These are phyloP conservation scores for Digitonthophagus gazella DNA, from an alignment of 2,888 invertebrate species.

Conservation along the genomic window DNA sequence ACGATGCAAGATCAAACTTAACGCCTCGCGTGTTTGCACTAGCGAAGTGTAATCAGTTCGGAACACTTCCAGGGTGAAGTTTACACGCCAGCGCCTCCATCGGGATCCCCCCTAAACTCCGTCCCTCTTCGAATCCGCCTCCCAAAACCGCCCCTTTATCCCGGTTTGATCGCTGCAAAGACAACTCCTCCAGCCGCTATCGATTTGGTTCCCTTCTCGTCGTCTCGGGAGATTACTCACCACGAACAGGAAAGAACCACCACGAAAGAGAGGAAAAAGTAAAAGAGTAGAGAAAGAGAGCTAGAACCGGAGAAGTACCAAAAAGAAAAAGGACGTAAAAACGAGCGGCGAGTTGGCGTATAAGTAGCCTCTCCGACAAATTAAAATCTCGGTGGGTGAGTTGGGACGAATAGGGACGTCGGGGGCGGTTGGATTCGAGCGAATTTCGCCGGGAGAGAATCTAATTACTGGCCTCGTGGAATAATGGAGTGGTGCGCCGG, in stretches of 20 bases:
- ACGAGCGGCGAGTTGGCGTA: constrained; percentile 4
- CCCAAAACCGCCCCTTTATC: not conserved
- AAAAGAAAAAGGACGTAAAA: constrained; percentile 2
- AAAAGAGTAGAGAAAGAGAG: not conserved
- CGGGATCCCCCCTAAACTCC: constrained; percentile 9
- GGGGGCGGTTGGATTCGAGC: constrained; percentile 2
- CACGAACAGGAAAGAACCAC: not conserved
- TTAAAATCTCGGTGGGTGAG: constrained; percentile 10
- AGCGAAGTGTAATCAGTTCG: constrained; percentile 20
- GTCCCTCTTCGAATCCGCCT: constrained; percentile 1
- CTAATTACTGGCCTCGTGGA: constrained; percentile 16
- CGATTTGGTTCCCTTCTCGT: not conserved
- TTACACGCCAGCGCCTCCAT: constrained; percentile 17
- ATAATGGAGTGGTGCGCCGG: constrained; percentile 14
- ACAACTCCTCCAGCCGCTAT: not conserved
- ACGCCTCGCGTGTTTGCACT: constrained; percentile 11
- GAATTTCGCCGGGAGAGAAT: constrained; percentile 9
- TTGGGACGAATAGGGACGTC: not conserved
- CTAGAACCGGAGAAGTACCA: not conserved
- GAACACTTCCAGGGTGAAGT: constrained; percentile 18
- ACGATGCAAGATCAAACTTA: not conserved
- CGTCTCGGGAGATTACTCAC: not conserved
- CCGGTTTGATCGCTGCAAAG: not conserved
- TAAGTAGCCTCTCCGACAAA: constrained; percentile 16
- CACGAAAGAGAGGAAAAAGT: not conserved